Conservation (phyloP, 2,797 vertebrate species). For the Sebastes minor region DNA sequence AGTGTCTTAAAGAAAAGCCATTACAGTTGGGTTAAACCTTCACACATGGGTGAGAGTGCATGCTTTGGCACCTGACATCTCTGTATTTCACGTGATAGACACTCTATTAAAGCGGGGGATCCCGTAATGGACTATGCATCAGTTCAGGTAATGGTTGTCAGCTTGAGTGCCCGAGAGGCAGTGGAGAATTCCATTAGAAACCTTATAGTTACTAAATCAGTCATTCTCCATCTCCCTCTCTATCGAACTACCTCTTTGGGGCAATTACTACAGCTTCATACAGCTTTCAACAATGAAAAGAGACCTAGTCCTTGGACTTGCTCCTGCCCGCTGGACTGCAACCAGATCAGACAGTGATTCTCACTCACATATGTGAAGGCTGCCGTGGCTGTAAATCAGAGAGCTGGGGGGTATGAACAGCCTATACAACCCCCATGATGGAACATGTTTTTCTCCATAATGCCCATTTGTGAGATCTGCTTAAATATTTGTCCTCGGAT, state of each 20-base stretch:
- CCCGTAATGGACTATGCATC: conserved; percentile 94
- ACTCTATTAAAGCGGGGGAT: conserved; percentile 90
- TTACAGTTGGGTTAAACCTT: conserved; percentile 70
- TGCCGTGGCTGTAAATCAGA: conserved; percentile 44
- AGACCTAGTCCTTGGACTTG: conserved; percentile 56
- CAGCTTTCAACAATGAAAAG: conserved; percentile 42
- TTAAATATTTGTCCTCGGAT: conserved; percentile 52
- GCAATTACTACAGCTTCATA: conserved; percentile 82
- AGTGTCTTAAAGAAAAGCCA: conserved; percentile 51
- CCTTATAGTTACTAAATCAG: conserved; percentile 87
- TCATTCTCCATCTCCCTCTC: conserved; percentile 74
- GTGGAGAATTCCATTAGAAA: conserved; percentile 91
- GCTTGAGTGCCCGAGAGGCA: conserved; percentile 87
- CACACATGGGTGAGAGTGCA: conserved; percentile 72
- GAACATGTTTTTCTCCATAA: conserved; percentile 39
- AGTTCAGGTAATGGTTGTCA: conserved; percentile 94
- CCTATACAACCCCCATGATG: conserved; percentile 27
- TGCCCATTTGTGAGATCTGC: conserved; percentile 30
- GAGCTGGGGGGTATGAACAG: neutral
- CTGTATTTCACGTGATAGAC: conserved; percentile 95
- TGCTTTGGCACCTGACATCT: conserved; percentile 85
- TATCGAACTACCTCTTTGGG: conserved; percentile 81
- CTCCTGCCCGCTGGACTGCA: conserved; percentile 43
- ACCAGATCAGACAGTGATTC: conserved; percentile 49
- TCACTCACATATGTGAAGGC: conserved; percentile 32